Evolutionary conservation across 2,113 vertebrate species (phyloP).

Genomic region (Nothocercus nigrocapillus): DNA sequence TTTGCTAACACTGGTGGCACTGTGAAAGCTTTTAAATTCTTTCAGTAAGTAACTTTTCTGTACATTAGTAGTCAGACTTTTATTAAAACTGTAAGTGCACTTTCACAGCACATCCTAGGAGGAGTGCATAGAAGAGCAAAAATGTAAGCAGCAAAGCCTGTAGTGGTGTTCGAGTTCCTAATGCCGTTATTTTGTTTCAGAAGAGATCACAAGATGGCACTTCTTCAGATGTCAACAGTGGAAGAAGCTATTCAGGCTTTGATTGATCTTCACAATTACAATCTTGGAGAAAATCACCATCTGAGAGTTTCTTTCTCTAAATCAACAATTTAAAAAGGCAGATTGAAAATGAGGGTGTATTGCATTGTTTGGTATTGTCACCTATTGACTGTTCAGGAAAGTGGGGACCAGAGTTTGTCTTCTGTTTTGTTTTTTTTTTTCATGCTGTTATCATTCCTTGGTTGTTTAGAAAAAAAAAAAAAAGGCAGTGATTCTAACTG

Average conservation of each 20-base stretch:
- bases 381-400: slow-evolving; percentile 87
- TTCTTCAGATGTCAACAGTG: slow-evolving; percentile 97
- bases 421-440: slow-evolving; percentile 41
- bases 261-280: slow-evolving; percentile 99
- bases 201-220: slow-evolving; percentile 99
- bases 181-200: slow-evolving; percentile 77
- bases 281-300: slow-evolving; percentile 96
- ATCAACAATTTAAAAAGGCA: slow-evolving; percentile 90
- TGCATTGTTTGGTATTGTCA: slow-evolving; percentile 81
- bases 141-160: background rate
- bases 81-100: background rate
- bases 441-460: slow-evolving; percentile 85
- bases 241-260: slow-evolving; percentile 96
- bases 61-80: background rate
- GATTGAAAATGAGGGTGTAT: slow-evolving; percentile 70
- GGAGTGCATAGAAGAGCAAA: background rate
- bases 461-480: slow-evolving; percentile 72
- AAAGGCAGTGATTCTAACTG: slow-evolving; percentile 72
- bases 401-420: slow-evolving; percentile 88
- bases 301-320: slow-evolving; percentile 98
- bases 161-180: slow-evolving; percentile 65
- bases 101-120: background rate
- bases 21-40: slow-evolving; percentile 99
- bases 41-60: slow-evolving; percentile 89
- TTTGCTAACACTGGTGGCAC: slow-evolving; percentile 96